These are phyloP conservation scores for Lapara coniferarum DNA, from an alignment of 2,888 invertebrate species.

Conservation along the genomic window DNA sequence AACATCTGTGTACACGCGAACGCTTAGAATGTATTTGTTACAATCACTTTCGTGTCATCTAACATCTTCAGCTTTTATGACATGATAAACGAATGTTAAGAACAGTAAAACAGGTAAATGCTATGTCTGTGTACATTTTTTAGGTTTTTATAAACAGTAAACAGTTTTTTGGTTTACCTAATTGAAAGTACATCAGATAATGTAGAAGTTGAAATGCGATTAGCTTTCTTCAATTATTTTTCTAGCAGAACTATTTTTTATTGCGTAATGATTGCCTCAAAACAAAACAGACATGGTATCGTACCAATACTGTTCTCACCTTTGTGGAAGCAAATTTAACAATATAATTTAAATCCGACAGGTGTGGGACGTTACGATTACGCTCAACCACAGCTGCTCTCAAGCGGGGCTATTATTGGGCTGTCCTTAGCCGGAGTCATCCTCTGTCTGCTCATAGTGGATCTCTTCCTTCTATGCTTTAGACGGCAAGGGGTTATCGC, in stretches of 20 bases:
- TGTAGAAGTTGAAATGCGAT: too few relatives aligned
- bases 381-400: conserved; percentile 82
- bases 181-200: too few relatives aligned
- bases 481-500: conserved; percentile 87
- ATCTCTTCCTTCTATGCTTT: conserved; percentile 90
- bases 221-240: background rate
- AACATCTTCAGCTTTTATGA: conserved; percentile 74
- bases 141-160: too few relatives aligned
- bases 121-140: background rate
- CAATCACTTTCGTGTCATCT: conserved; percentile 73
- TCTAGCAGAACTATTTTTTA: background rate
- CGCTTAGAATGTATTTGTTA: conserved; percentile 63
- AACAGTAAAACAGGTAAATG: conserved; percentile 59
- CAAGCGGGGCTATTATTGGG: conserved; percentile 91
- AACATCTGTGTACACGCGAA: conserved; percentile 45
- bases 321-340: conserved; percentile 34
- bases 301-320: conserved; percentile 67
- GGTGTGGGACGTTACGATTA: conserved; percentile 77
- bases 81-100: conserved; percentile 74
- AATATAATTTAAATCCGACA: conserved; percentile 53
- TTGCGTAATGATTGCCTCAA: conserved; percentile 31
- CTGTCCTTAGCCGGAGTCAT: conserved; percentile 92
- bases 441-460: conserved; percentile 91
- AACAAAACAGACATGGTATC: conserved; percentile 36
- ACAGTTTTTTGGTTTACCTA: too few relatives aligned